Evolutionary conservation across 2,113 vertebrate species (phyloP), one percentile per base, ranked within the genome.

Genomic region (Stictonetta naevosa): DNA sequence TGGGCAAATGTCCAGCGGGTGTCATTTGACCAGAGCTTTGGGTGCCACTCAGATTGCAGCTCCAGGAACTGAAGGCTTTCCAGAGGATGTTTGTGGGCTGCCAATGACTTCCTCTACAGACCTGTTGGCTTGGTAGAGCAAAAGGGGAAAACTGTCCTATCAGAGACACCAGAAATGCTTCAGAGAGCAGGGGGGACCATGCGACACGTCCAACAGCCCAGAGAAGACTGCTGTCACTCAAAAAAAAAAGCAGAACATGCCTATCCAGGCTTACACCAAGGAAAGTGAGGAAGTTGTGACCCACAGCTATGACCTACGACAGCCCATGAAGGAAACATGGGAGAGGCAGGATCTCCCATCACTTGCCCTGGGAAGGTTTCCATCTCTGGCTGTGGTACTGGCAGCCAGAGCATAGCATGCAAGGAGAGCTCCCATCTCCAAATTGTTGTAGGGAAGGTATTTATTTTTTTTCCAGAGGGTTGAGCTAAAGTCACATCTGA

Each of bases 261-360:
- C 78, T 23, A 28, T 68, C 38, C n/a, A 59, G 42, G 68, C 19
- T 53, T 53, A n/a, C 17, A 14, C 9, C 8, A n/a, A 53, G 36
- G 58, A 68, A 36, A 20, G 55, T 36, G 33, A 63, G 83, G 60
- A 85, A 78, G 55, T 5, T 14, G 22, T n/a, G 56, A 78, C 31
- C 28, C 19, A 52, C 33, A 50, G 42, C 64, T 3, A 2, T 28
- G 53, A 36, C 31, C 50, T 69, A 3, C 0, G 1, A n/a, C 5
- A 3, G 46, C 7, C 33, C 5, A 1, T 55, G 67, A 62, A 67
- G 48, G 38, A 59, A 56, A 50, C 28, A 21, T 0, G 1, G 31
- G 48, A 77, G 38, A n/a, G 64, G 53, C 31, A 73, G 40, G 17
- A 42, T 26, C 22, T 90, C 29, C 38, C 34, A 44, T 68, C 22